Percentiles rank a stretch among this genome's conserved stretches.
These are phyloP conservation scores for Eupithecia subfuscata DNA, from an alignment of 2,888 invertebrate genomes.

Conservation along the genomic window DNA sequence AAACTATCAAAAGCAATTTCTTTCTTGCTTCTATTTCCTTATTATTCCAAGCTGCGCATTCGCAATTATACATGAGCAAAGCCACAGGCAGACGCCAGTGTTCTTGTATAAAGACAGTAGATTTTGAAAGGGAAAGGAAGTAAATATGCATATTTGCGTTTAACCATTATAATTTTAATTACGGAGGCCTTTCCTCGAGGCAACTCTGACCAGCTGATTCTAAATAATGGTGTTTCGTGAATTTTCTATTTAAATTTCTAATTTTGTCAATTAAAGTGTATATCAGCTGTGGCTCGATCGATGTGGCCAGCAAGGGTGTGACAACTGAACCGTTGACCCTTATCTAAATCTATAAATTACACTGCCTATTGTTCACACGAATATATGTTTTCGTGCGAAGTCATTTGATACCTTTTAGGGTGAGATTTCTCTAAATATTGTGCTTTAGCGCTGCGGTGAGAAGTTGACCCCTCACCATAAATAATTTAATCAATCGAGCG, in stretches of 20 bases:
- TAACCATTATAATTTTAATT: conserved; percentile 7
- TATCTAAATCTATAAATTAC: conserved; percentile 66
- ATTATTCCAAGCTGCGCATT: no score
- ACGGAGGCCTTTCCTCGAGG: background rate
- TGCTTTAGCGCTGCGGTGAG: conserved; percentile 34
- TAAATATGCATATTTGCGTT: conserved; percentile 4
- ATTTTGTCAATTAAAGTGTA: conserved; percentile 45
- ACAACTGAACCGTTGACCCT: conserved; percentile 44
- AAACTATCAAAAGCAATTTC: background rate
- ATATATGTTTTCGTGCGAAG: conserved; percentile 49
- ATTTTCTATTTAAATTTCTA: conserved; percentile 40
- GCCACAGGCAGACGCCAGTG: background rate
- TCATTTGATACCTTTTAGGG: conserved; percentile 47
- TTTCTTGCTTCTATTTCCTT: no score
- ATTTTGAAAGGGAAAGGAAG: background rate
- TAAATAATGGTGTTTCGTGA: conserved; percentile 32
- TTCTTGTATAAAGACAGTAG: background rate
- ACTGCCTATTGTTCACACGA: conserved; percentile 54
- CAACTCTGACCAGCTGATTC: conserved; percentile 22
- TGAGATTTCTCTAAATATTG: conserved; percentile 46
- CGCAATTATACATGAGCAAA: no score
- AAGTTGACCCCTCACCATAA: conserved; percentile 35
- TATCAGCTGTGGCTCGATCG: conserved; percentile 39
- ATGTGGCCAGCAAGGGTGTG: conserved; percentile 38
- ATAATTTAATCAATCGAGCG: conserved; percentile 42